Percentiles rank a stretch among this genome's conserved stretches.
phyloP scores from a whole-genome alignment of 2,113 vertebrate species.

The Girardinichthys multiradiatus region DNA sequence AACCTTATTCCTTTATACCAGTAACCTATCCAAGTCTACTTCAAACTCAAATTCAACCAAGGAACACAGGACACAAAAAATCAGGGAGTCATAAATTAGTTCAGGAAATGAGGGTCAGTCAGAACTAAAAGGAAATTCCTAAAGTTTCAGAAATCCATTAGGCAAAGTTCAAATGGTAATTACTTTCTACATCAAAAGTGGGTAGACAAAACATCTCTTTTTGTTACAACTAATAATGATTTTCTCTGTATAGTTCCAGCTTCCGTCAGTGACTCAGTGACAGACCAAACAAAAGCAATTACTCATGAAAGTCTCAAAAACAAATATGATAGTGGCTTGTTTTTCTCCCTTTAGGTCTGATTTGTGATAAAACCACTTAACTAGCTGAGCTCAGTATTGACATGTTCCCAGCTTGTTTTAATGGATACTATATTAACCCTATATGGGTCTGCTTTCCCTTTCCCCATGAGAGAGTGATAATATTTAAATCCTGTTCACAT shows the following conservation, averaged over 20 bases:
- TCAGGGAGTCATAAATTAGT: not conserved
- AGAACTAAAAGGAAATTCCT: constrained; percentile 23
- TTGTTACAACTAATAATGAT: not conserved
- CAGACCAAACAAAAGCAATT: not conserved
- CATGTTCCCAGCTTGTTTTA: constrained; percentile 4
- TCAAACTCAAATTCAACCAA: constrained; percentile 23
- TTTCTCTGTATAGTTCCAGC: not conserved
- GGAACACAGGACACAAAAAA: constrained; percentile 10
- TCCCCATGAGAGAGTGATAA: constrained; percentile 42
- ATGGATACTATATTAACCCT: constrained; percentile 22
- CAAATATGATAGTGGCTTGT: not conserved
- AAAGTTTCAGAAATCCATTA: constrained; percentile 8
- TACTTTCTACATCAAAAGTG: constrained; percentile 2
- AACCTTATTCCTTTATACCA: not conserved
- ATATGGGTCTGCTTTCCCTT: constrained; percentile 28
- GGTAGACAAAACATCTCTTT: constrained; percentile 8
- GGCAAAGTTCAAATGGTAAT: not conserved
- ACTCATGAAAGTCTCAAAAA: not conserved
- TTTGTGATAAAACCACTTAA: not conserved
- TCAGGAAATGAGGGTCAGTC: constrained; percentile 4
- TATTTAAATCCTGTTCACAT: constrained; percentile 41
- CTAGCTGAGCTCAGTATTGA: constrained; percentile 3
- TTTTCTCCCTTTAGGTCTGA: not conserved
- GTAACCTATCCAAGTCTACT: not conserved
- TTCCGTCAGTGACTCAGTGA: not conserved